Conservation (phyloP, 2,113 vertebrate species). For the Macquaria australasica region DNA sequence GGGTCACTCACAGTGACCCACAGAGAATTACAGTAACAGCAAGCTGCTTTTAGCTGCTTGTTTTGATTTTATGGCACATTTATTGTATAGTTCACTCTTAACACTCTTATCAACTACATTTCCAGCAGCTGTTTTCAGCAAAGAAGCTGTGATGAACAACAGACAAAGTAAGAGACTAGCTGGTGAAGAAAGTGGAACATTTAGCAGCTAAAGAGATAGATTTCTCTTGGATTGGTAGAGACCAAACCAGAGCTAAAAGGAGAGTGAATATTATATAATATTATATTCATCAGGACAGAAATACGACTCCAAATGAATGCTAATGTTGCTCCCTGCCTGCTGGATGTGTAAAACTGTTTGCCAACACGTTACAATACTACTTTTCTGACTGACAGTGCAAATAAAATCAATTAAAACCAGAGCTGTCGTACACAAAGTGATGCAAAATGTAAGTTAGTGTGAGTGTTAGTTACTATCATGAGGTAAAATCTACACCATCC, state of each 20-base stretch:
- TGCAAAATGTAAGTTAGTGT: background rate
- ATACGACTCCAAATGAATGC: background rate
- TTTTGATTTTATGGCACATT: background rate
- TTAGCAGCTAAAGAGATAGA: background rate
- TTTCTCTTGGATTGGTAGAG: background rate
- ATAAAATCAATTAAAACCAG: background rate
- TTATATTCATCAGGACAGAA: background rate
- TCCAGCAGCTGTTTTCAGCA: background rate
- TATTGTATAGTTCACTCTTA: background rate
- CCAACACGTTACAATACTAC: too few species aligned
- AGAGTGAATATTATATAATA: background rate
- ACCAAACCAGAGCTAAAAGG: background rate
- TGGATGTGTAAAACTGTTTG: conserved; percentile 3
- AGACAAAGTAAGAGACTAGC: background rate
- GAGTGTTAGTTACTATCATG: background rate
- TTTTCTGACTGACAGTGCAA: too few species aligned
- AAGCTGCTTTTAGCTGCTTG: background rate
- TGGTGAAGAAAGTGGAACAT: background rate
- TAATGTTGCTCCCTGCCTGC: background rate
- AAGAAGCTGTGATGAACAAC: background rate
- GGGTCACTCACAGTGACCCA: background rate
- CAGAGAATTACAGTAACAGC: background rate
- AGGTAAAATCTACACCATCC: background rate
- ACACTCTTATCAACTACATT: background rate
- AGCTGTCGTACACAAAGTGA: background rate